phyloP scores from a whole-genome alignment of 2,113 vertebrate species.

The Lampris incognitus region DNA sequence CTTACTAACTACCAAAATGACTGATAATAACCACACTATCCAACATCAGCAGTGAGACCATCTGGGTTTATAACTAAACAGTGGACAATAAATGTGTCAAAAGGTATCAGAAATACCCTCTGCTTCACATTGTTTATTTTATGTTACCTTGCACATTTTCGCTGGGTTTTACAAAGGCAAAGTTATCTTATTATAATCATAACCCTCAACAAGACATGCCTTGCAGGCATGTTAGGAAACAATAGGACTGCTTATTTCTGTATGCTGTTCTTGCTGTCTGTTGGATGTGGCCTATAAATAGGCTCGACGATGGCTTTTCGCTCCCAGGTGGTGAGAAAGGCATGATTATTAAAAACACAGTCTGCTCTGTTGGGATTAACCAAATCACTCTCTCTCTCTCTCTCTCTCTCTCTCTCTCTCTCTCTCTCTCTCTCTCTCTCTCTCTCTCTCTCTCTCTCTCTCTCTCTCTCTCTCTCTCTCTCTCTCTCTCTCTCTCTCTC shows the following conservation, averaged over 20 bases:
- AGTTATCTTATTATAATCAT: background rate
- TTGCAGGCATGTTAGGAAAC: conserved; percentile 55
- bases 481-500: conserved; percentile 26
- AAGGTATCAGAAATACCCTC: background rate
- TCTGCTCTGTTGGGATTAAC: conserved; percentile 54
- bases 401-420: conserved; percentile 56
- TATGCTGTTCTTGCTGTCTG: conserved; percentile 53
- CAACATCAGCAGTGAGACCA: background rate
- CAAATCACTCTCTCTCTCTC: conserved; percentile 23
- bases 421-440: background rate
- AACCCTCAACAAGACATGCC: conserved; percentile 21
- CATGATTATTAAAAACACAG: conserved; percentile 79
- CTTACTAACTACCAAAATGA: no score
- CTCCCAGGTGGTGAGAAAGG: conserved; percentile 67
- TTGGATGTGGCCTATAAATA: conserved; percentile 71
- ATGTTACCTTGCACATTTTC: conserved; percentile 18
- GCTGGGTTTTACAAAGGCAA: conserved; percentile 22
- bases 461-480: conserved; percentile 43
- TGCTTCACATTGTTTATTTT: conserved; percentile 27
- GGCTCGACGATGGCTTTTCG: conserved; percentile 42
- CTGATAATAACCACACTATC: no score
- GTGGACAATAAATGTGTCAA: background rate
- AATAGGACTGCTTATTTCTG: conserved; percentile 40
- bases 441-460: no score
- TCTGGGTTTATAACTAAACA: background rate